Base-by-base conservation (phyloP, 2,113 vertebrate genomes). In the Cromileptes altivelis region DNA sequence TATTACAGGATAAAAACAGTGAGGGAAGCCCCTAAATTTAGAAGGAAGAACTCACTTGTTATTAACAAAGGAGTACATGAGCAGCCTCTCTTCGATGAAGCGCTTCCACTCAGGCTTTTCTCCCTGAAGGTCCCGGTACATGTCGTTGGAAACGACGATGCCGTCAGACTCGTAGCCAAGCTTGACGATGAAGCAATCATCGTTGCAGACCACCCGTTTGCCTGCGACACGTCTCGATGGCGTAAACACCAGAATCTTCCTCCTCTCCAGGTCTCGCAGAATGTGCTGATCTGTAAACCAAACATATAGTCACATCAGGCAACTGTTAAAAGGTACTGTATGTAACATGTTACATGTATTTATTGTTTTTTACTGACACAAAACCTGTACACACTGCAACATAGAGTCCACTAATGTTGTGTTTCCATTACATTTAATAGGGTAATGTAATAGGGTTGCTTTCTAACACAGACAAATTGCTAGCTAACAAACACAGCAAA, bases 61-160 rank as follows among this genome's bases (percentile, higher is more conserved):
- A 0, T 96, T 99, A n/a, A 98, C 98, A 1, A 99, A 99, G 45
- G 97, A 98, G 52, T 97, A 99, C 98, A 99, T 99, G 63, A 99
- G 96, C 87, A 99, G 94, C 2, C 97, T 91, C 83, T 98, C 96
- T 88, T 99, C 97, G 0, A 99, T 98, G 95, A 98, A 99, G 4
- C 96, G 96, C 90, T 97, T 98, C 98, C 98, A 99, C 86, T 99
- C 96, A 0, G 96, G 96, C 15, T 96, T 94, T 87, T 97, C 97
- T 0, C 85, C 93, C 93, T 99, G 97, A 61, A 99, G 96, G 93
- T 99, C 98, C 0, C 98, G 94, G 89, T 98, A 99, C 0, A 97
- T 96, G 91, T 99, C 98, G 0, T 99, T 99, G 81, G 98, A 99
- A 61, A 99, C 98, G 3, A 99, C 94, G 0, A 99, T 71, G 40